phyloP scores from a whole-genome alignment of 2,113 vertebrate species.

The zebrafish (Danio rerio) region DNA sequence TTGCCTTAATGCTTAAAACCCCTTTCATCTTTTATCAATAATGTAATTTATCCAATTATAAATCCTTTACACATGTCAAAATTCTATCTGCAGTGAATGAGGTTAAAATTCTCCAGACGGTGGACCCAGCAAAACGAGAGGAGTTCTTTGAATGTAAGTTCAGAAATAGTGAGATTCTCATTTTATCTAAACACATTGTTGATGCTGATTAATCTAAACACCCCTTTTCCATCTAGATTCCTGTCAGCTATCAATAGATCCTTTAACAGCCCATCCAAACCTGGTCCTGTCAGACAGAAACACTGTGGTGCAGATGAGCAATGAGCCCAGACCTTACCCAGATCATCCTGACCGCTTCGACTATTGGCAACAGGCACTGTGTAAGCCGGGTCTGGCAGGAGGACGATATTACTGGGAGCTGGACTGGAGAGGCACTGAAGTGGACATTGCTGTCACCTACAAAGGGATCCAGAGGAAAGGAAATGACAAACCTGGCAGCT shows the following conservation, averaged over 20 bases:
- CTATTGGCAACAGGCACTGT: slow-evolving; percentile 80
- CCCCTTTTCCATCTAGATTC: slow-evolving; percentile 62
- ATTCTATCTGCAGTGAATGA: slow-evolving; percentile 52
- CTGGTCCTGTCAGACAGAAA: slow-evolving; percentile 75
- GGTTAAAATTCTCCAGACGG: slow-evolving; percentile 60
- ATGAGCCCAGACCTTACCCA: slow-evolving; percentile 68
- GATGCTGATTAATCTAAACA: neutral
- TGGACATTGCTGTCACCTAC: slow-evolving; percentile 77
- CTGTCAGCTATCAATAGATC: slow-evolving; percentile 70
- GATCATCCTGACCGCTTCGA: slow-evolving; percentile 75
- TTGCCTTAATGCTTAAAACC: too few relatives aligned
- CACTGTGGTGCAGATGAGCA: slow-evolving; percentile 72
- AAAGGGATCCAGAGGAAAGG: slow-evolving; percentile 79
- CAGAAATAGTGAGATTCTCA: neutral
- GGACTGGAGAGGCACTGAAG: slow-evolving; percentile 77
- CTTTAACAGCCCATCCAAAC: slow-evolving; percentile 72
- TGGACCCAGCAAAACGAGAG: slow-evolving; percentile 68
- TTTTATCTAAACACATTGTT: neutral
- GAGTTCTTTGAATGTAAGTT: slow-evolving; percentile 76
- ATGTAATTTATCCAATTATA: too few relatives aligned
- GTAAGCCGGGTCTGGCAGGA: slow-evolving; percentile 77
- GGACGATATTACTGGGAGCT: slow-evolving; percentile 80
- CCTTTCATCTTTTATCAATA: too few relatives aligned
- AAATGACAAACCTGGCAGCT: slow-evolving; percentile 78
- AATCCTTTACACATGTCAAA: too few relatives aligned